Evolutionary conservation across 1,140 invertebrate species (phyloP), one percentile per base, ranked within the genome.

Genomic region (Chelonus insularis): DNA sequence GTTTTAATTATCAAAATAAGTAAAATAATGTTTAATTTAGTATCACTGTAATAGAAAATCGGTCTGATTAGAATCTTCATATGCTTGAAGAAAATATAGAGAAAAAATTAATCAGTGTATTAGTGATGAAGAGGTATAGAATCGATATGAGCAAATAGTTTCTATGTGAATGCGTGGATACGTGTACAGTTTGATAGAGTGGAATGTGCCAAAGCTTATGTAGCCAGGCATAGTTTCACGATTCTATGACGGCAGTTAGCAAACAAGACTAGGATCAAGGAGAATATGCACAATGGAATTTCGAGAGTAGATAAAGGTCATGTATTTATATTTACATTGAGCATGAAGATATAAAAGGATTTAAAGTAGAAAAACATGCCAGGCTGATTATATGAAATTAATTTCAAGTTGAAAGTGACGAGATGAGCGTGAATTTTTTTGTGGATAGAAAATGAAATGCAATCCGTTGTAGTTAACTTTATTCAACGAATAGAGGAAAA

Each of bases 401-500:
- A 29, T 29, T 29, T n/a, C n/a, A n/a, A n/a, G n/a, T n/a, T n/a
- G n/a, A n/a, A n/a, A n/a, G n/a, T n/a, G n/a, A n/a, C n/a, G n/a
- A n/a, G n/a, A n/a, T n/a, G n/a, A n/a, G n/a, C n/a, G n/a, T n/a
- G n/a, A n/a, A n/a, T n/a, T n/a, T n/a, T n/a, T n/a, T n/a, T n/a
- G n/a, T n/a, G n/a, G n/a, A n/a, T n/a, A n/a, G 11, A 14, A 34
- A 51, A 51, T 23, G 48, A 51, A 51, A 51, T 34, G 12, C 29
- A 34, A 51, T 34, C 48, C 54, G 55, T 14, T 37, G 16, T 34
- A 20, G 41, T 32, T 58, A 58, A 58, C 57, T 48, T 58, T 58
- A 50, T 58, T 58, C 48, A 51, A 51, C 12, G 29, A 51, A 34
- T 12, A 20, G n/a, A 34, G 11, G 14, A 51, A n/a, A 23, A 39